These are phyloP conservation scores for Entomobrya multifasciata DNA, from an alignment of 2,888 invertebrate genomes.

Conservation along the genomic window DNA sequence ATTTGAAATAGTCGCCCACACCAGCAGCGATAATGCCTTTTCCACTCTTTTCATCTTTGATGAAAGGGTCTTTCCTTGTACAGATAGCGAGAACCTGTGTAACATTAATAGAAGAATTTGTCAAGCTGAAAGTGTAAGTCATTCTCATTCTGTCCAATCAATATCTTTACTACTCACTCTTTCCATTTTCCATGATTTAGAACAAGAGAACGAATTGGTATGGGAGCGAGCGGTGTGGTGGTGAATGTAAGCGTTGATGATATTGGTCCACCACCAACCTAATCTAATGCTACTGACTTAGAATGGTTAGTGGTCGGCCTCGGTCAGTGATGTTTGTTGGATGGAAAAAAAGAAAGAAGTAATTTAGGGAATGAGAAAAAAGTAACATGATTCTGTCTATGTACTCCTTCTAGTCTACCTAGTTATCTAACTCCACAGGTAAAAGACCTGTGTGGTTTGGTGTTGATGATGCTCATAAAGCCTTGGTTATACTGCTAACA, in stretches of 20 bases:
- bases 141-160: slow-evolving; percentile 65
- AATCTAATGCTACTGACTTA: neutral
- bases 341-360: slow-evolving; percentile 30
- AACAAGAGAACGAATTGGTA: slow-evolving; percentile 12
- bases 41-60: slow-evolving; percentile 25
- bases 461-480: neutral
- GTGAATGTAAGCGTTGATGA: neutral
- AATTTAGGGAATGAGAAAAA: slow-evolving; percentile 41
- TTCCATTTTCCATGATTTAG: neutral
- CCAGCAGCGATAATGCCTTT: no score
- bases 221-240: no score
- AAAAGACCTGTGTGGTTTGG: neutral
- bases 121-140: slow-evolving; percentile 48
- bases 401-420: neutral
- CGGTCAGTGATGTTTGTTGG: slow-evolving; percentile 3
- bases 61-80: slow-evolving; percentile 7
- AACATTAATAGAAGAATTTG: slow-evolving; percentile 47
- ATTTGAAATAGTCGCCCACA: no score
- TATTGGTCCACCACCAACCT: slow-evolving; percentile 13
- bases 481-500: neutral
- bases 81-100: neutral
- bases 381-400: neutral
- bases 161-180: slow-evolving; percentile 17
- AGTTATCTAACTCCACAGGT: neutral
- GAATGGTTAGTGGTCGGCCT: slow-evolving; percentile 5